Evolutionary conservation across 2,888 invertebrate species (phyloP).

Genomic region (Miltochrista miniata): DNA sequence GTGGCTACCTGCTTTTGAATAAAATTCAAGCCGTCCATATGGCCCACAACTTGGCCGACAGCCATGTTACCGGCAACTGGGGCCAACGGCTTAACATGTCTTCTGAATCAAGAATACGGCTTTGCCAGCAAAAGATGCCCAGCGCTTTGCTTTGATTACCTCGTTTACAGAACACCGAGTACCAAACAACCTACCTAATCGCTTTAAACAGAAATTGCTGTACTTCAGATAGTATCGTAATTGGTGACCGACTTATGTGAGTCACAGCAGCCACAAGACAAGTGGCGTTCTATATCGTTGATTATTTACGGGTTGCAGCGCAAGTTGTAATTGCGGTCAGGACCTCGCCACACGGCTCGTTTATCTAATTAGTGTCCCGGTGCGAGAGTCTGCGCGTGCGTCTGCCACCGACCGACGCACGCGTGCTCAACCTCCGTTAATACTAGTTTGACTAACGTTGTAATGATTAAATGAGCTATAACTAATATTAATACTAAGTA

Average conservation of each 20-base stretch:
- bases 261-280: slow-evolving; percentile 54
- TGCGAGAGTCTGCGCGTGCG: slow-evolving; percentile 52
- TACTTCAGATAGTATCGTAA: slow-evolving; percentile 27
- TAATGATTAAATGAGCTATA: slow-evolving; percentile 33
- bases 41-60: too few species aligned
- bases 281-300: slow-evolving; percentile 72
- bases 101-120: too few species aligned
- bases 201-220: slow-evolving; percentile 1
- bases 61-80: too few species aligned
- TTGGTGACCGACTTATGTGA: slow-evolving; percentile 59
- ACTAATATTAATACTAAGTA: slow-evolving; percentile 23
- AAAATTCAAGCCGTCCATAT: too few species aligned
- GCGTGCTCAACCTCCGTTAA: slow-evolving; percentile 34
- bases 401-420: slow-evolving; percentile 38
- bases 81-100: too few species aligned
- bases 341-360: slow-evolving; percentile 79
- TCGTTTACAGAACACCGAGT: too few species aligned
- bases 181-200: not conserved
- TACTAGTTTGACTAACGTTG: slow-evolving; percentile 14
- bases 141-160: too few species aligned
- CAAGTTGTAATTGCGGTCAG: slow-evolving; percentile 78
- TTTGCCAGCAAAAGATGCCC: too few species aligned
- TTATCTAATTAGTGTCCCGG: slow-evolving; percentile 78
- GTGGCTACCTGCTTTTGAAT: too few species aligned
- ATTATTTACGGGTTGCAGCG: slow-evolving; percentile 75